Percentiles rank a stretch among this genome's conserved stretches.
These are phyloP conservation scores for Frieseomelitta varia DNA, from an alignment of 1,140 invertebrate species.

Conservation along the genomic window DNA sequence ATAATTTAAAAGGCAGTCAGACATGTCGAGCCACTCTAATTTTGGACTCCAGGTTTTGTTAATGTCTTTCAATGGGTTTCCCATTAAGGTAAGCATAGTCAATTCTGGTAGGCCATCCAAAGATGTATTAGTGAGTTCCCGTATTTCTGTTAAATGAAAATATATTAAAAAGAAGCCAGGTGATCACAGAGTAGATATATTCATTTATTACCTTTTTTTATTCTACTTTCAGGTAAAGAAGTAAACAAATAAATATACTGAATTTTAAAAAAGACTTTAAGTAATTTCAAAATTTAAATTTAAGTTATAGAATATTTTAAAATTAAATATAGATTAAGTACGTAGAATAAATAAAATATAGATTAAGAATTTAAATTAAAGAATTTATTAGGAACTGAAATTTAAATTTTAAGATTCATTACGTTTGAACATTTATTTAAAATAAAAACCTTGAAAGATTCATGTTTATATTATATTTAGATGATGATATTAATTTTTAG, in stretches of 20 bases:
- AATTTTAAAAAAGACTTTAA: neutral
- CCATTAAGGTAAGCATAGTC: constrained; percentile 67
- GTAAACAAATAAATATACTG: neutral
- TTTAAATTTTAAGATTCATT: neutral
- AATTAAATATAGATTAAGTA: too few relatives aligned
- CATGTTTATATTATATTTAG: neutral
- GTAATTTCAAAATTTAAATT: neutral
- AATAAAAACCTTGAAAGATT: neutral
- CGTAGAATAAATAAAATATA: too few relatives aligned
- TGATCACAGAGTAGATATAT: neutral
- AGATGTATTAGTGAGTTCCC: constrained; percentile 60
- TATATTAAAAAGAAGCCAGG: neutral
- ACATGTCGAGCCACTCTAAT: constrained; percentile 75
- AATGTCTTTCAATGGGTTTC: constrained; percentile 74
- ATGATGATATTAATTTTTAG: too few relatives aligned
- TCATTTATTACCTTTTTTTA: neutral
- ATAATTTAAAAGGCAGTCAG: constrained; percentile 73
- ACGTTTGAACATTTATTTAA: neutral
- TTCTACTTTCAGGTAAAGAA: neutral
- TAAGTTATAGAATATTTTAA: too few relatives aligned
- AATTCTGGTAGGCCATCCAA: constrained; percentile 69
- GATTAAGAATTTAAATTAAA: too few relatives aligned
- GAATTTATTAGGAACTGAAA: neutral
- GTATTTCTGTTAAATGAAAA: constrained; percentile 61
- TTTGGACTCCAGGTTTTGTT: constrained; percentile 67